Conservation (phyloP, 2,113 vertebrate genomes). For the Marcusenius ussheri region DNA sequence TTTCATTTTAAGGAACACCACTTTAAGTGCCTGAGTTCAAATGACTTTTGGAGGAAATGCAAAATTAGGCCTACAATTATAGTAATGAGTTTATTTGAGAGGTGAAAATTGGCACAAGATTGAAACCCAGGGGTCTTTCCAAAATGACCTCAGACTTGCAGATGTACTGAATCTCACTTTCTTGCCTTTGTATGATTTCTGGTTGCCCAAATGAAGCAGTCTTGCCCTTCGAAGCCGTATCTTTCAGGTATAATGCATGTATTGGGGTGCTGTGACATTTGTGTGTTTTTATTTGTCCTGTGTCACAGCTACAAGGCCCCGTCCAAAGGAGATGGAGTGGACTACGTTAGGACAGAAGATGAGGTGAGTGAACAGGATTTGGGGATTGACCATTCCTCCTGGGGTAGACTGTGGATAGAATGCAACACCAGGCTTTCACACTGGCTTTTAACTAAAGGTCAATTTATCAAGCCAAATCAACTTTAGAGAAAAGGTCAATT, state of each 20-base stretch:
- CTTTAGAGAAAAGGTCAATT: background rate
- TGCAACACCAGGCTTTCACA: background rate
- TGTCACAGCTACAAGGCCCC: constrained; percentile 81
- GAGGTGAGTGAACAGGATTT: constrained; percentile 66
- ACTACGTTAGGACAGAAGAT: constrained; percentile 88
- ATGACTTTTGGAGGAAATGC: background rate
- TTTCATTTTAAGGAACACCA: background rate
- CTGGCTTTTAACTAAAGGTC: background rate
- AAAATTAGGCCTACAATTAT: background rate
- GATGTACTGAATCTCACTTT: background rate
- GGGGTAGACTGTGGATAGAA: background rate
- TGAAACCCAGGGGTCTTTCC: background rate
- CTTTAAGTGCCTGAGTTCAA: background rate
- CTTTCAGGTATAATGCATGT: background rate
- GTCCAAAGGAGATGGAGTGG: constrained; percentile 81
- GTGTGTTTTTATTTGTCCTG: constrained; percentile 23
- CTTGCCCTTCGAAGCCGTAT: background rate
- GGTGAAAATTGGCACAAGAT: background rate
- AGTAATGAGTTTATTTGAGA: background rate
- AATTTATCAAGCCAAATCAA: background rate
- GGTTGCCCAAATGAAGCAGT: background rate
- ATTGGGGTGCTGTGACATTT: background rate
- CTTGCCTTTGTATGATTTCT: background rate
- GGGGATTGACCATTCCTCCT: background rate
- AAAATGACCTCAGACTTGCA: background rate